Base-by-base conservation (phyloP, 2,797 vertebrate species). In the Macroramphosus scolopax region DNA sequence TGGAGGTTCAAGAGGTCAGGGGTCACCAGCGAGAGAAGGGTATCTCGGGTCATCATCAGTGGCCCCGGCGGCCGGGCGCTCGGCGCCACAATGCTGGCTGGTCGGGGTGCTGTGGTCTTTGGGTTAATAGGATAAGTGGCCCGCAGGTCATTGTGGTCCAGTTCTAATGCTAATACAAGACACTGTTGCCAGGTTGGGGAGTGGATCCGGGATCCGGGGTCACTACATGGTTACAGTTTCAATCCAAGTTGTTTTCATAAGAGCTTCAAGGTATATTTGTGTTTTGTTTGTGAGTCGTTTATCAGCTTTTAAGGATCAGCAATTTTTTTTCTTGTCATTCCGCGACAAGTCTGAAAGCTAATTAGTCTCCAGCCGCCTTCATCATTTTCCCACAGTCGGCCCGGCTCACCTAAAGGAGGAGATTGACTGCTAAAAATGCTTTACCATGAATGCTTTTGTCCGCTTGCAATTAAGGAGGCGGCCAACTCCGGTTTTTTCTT, bases 111-210 rank as follows among this genome's bases (percentile, higher is more conserved):
- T 50, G 67, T 85, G 83, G 84, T 84, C 82, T 65, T 55, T 55
- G 72, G 85, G 81, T 82, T 87, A 88, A 86, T 86, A 68, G 75
- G 85, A 88, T 87, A 86, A 87, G 81, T 81, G 70, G 80, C 72
- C 80, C 64, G 57, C 46, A 45, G 80, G 77, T 87, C 82, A 88
- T 31, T 74, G 74, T 77, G 73, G 71, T 64, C 81, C 73, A 78
- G 65, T 83, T 82, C 75, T 77, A 66, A 85, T 83, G 77, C 82
- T 82, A 85, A 86, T 82, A 66, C 72, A 36, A 57, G 45, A 78
- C 68, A 32, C 70, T 34, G 68, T 72, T 78, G 53, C 51, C 72
- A 48, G 69, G 59, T 47, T 48, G 54, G 25, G 45, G 59, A 63
- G 60, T 28, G 20, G 52, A 72, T 74, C 73, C 66, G 34, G 63